These are phyloP conservation scores for Bradypodion pumilum DNA, from an alignment of 2,797 vertebrate species.

Conservation along the genomic window DNA sequence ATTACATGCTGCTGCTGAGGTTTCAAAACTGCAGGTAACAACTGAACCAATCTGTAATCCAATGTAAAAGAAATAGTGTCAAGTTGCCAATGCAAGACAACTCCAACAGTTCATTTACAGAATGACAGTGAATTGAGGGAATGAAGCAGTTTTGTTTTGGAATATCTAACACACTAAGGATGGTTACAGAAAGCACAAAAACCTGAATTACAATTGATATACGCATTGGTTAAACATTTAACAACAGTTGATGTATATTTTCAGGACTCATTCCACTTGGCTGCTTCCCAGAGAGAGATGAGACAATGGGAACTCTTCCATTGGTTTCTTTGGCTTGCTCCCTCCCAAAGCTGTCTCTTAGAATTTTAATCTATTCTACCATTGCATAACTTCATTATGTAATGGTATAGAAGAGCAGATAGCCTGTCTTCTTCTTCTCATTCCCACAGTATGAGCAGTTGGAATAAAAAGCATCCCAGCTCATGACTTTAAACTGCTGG, in stretches of 20 bases:
- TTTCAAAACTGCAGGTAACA: neutral
- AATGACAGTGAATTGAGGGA: neutral
- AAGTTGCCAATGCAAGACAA: neutral
- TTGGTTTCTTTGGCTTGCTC: neutral
- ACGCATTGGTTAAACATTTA: neutral
- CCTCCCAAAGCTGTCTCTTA: neutral
- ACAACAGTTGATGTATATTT: neutral
- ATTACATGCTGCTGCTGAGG: neutral
- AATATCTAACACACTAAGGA: neutral
- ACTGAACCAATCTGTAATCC: neutral
- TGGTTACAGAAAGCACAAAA: neutral
- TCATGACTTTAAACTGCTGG: neutral
- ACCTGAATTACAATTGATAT: too few relatives aligned
- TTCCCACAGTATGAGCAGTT: too few relatives aligned
- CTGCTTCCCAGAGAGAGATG: neutral
- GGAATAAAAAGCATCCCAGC: too few relatives aligned
- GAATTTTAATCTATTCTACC: neutral
- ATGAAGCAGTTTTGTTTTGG: neutral
- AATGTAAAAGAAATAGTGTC: neutral
- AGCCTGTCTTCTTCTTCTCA: neutral
- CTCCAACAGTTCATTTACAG: neutral
- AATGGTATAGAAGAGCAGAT: neutral
- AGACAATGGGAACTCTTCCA: too few relatives aligned
- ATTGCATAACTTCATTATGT: conserved; percentile 3
- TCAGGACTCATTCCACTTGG: neutral